These are phyloP conservation scores for Synergus japonicus DNA, from an alignment of 2,888 invertebrate genomes.

Conservation along the genomic window DNA sequence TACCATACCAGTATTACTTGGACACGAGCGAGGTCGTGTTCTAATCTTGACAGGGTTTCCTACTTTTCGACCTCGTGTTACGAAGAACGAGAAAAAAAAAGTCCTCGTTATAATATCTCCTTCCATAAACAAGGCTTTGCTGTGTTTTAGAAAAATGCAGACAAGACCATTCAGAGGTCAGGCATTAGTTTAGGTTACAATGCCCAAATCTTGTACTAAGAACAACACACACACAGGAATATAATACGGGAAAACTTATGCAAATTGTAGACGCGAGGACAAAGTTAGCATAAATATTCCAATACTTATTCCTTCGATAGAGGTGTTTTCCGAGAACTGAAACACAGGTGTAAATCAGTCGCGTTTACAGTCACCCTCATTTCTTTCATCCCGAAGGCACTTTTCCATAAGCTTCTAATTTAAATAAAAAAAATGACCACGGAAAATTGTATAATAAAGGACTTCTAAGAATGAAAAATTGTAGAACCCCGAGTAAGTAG, in stretches of 20 bases:
- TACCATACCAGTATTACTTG: conserved; percentile 76
- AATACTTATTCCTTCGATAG: conserved; percentile 15
- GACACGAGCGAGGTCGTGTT: conserved; percentile 75
- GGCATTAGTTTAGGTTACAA: neutral
- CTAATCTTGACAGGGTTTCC: conserved; percentile 77
- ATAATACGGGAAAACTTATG: neutral
- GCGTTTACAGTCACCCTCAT: conserved; percentile 26
- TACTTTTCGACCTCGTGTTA: conserved; percentile 70
- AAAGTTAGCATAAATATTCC: conserved; percentile 32
- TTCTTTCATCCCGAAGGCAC: conserved; percentile 1
- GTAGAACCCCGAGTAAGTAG: neutral
- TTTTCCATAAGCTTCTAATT: conserved; percentile 24
- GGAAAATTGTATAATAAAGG: neutral
- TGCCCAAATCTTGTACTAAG: too few relatives aligned
- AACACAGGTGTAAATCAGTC: conserved; percentile 24
- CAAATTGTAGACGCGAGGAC: neutral
- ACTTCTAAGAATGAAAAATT: neutral
- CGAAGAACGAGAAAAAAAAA: conserved; percentile 54
- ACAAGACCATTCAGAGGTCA: neutral
- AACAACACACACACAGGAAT: too few relatives aligned
- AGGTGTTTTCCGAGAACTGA: conserved; percentile 15
- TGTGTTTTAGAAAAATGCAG: neutral
- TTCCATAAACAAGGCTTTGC: neutral
- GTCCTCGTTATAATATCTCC: neutral
- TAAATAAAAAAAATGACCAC: conserved; percentile 21